These are phyloP conservation scores for Nomada ferruginata DNA, from an alignment of 2,888 invertebrate species.

Conservation along the genomic window DNA sequence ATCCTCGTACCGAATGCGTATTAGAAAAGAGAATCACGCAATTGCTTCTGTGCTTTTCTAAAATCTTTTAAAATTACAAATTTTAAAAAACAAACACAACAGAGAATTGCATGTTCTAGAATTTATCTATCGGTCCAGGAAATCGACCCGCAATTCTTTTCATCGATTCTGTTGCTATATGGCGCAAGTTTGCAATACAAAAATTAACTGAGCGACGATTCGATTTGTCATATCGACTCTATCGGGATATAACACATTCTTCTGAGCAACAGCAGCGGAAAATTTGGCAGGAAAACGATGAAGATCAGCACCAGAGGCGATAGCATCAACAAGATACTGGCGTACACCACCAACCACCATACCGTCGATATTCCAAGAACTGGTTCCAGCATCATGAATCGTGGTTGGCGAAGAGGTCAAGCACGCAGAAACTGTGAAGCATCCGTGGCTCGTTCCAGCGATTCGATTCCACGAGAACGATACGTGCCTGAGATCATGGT, in stretches of 20 bases:
- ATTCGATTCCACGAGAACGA: conserved; percentile 6
- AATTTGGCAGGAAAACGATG: conserved; percentile 88
- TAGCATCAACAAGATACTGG: conserved; percentile 87
- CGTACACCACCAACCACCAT: conserved; percentile 88
- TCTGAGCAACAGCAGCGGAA: conserved; percentile 88
- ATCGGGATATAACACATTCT: conserved; percentile 89
- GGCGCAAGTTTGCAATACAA: background rate
- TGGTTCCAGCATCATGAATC: conserved; percentile 76
- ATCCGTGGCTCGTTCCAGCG: conserved; percentile 6
- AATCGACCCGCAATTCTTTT: background rate
- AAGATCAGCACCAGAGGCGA: conserved; percentile 89
- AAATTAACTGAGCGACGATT: background rate
- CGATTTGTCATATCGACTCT: conserved; percentile 85
- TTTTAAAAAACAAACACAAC: too few species aligned
- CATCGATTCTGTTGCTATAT: background rate
- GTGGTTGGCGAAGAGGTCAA: conserved; percentile 30
- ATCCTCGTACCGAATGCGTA: too few species aligned
- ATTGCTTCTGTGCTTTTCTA: background rate
- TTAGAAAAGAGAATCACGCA: background rate
- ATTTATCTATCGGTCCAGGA: background rate
- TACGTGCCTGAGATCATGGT: conserved; percentile 12
- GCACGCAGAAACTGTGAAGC: conserved; percentile 15
- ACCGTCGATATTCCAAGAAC: conserved; percentile 83
- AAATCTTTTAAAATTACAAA: too few species aligned
- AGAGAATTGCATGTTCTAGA: too few species aligned